Evolutionary conservation across 2,113 vertebrate genomes (phyloP).

Genomic region (Ariopsis seemanni): DNA sequence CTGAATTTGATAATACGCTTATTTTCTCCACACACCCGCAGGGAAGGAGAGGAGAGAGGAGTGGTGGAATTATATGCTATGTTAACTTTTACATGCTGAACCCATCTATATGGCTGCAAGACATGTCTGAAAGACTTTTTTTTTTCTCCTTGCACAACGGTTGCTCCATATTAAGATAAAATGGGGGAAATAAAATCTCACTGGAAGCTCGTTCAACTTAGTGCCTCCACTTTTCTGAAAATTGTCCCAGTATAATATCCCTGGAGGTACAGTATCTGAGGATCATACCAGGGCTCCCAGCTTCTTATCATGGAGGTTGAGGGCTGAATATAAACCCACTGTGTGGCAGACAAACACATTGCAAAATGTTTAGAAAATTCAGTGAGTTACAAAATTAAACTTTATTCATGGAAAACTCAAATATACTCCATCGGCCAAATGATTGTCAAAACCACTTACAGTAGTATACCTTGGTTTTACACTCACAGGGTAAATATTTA

Average conservation of each 20-base stretch:
- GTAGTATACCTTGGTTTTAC: conserved; percentile 17
- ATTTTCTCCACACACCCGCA: conserved; percentile 62
- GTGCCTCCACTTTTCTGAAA: conserved; percentile 39
- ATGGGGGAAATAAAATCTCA: conserved; percentile 43
- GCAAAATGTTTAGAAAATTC: neutral
- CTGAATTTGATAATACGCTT: conserved; percentile 74
- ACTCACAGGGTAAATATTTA: conserved; percentile 49
- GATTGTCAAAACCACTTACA: conserved; percentile 48
- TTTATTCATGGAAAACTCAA: neutral
- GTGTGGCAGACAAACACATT: neutral
- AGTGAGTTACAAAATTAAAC: neutral
- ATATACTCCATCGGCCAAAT: neutral
- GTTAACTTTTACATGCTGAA: conserved; percentile 64
- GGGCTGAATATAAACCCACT: neutral
- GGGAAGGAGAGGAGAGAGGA: conserved; percentile 61
- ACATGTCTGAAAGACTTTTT: conserved; percentile 58
- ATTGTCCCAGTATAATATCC: conserved; percentile 33
- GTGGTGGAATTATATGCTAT: conserved; percentile 68
- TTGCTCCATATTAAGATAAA: conserved; percentile 47
- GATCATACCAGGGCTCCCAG: conserved; percentile 3
- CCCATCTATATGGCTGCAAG: conserved; percentile 61
- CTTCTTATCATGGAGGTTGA: neutral
- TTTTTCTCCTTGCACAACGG: conserved; percentile 38
- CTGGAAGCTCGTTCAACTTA: conserved; percentile 26
- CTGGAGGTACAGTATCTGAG: conserved; percentile 17